Evolutionary conservation across 1,140 invertebrate species (phyloP).

Genomic region (Colletes latitarsis): DNA sequence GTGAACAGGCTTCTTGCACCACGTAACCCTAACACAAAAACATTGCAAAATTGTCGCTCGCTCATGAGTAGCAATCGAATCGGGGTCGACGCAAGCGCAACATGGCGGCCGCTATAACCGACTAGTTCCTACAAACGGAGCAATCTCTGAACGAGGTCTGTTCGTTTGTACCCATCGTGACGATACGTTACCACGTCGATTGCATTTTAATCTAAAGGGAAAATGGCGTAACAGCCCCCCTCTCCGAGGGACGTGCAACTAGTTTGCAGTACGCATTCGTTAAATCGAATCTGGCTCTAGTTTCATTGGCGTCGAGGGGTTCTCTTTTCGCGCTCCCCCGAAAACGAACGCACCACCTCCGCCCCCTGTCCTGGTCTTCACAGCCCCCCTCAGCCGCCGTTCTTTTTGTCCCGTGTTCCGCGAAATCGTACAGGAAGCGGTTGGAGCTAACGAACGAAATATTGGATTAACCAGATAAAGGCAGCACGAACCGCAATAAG

Average conservation of each 20-base stretch:
- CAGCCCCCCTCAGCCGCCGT: too few species aligned
- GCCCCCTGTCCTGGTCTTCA: not conserved
- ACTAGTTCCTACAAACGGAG: too few species aligned
- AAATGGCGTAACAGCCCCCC: constrained; percentile 15
- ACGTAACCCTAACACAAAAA: too few species aligned
- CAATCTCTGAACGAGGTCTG: too few species aligned
- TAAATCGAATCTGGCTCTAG: constrained; percentile 42
- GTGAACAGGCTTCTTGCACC: too few species aligned
- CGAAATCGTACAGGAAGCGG: constrained; percentile 29
- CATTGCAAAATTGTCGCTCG: too few species aligned
- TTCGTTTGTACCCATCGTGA: not conserved
- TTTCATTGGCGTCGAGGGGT: not conserved
- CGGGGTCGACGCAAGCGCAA: too few species aligned
- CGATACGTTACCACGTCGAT: constrained; percentile 36
- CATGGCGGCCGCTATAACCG: too few species aligned
- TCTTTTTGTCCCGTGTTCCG: constrained; percentile 15
- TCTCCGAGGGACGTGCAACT: constrained; percentile 36
- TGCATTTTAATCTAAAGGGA: constrained; percentile 45
- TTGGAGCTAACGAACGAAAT: constrained; percentile 31
- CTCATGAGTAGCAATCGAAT: too few species aligned
- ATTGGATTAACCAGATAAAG: constrained; percentile 51
- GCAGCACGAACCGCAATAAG: constrained; percentile 45
- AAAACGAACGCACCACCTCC: not conserved
- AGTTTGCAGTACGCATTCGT: constrained; percentile 51
- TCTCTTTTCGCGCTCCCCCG: not conserved